Conservation (phyloP, 37 sponge, comb jelly and placozoan species). For the Crambe crambe region DNA sequence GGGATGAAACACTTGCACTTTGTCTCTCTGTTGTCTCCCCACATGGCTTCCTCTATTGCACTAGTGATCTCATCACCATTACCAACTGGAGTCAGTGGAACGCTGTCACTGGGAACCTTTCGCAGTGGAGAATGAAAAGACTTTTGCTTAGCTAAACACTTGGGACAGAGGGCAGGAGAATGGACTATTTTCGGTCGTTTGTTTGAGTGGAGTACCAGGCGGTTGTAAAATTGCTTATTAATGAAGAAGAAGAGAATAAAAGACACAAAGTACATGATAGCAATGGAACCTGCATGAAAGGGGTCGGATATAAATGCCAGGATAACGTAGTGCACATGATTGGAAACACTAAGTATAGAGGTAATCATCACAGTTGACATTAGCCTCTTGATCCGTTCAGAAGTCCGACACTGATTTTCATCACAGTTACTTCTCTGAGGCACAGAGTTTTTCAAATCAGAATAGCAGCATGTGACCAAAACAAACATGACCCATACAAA, state of each 20-base stretch:
- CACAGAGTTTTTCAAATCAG: neutral
- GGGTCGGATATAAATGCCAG: constrained; percentile 33
- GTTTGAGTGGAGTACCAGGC: neutral
- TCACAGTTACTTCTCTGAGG: neutral
- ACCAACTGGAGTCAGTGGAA: neutral
- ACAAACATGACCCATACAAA: constrained; percentile 32
- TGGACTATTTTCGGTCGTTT: neutral
- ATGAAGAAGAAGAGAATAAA: constrained; percentile 23
- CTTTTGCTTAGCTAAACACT: neutral
- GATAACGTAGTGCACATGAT: constrained; percentile 34
- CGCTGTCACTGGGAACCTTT: no score
- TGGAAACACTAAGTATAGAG: constrained; percentile 14
- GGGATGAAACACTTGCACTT: neutral
- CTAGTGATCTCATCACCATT: neutral
- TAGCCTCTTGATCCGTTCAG: constrained; percentile 13
- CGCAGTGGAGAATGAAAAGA: no score
- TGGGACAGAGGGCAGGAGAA: neutral
- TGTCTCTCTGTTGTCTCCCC: no score
- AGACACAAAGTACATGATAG: neutral
- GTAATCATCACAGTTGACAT: constrained; percentile 26
- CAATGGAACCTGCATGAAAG: constrained; percentile 22
- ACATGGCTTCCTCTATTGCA: neutral
- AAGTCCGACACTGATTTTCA: neutral
- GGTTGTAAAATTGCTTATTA: constrained; percentile 19
- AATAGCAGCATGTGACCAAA: constrained; percentile 11